Base-by-base conservation (phyloP, 2,113 vertebrate genomes). In the Phalacrocorax brasilianus region DNA sequence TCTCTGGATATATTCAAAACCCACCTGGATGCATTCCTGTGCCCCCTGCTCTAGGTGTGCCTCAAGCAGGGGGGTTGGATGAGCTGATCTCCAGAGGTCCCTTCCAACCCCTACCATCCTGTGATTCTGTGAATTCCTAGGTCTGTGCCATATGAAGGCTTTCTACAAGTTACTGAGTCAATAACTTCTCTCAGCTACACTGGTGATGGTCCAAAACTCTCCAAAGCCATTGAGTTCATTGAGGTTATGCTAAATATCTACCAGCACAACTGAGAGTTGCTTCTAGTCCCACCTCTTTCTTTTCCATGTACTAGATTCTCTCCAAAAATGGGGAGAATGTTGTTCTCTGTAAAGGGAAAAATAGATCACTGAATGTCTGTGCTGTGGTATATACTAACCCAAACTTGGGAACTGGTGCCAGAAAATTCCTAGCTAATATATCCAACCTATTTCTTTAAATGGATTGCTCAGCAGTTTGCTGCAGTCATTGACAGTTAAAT, bases 391-490 rank as follows among this genome's bases (percentile, higher is more conserved):
- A 40, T n/a, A 50, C 66, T 85, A 89, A 96, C 73, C 83, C 92
- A 91, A 94, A 83, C 68, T 33, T 0, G 59, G 63, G 52, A 91
- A 68, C 20, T n/a, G 21, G 30, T 89, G 87, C 70, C 94, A 96
- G 93, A 91, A 85, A 88, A 85, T 88, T 94, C 82, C 75, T 38
- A 75, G 35, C 90, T 79, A 45, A 94, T 91, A 72, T 35, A 95
- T 81, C 55, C 85, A 95, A 32, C 27, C 47, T 90, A 35, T 96
- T 76, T 81, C 88, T 93, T 91, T 68, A 77, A 93, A 86, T 76
- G 79, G 26, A 38, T 95, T 93, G 40, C 65, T 96, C 85, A 92
- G 87, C 82, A 91, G 50, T 87, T 95, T 3, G 1, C 49, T 85
- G 61, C 53, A 73, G 63, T 72, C 72, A 55, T 89, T 82, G 62